Base-by-base conservation (phyloP, 2,797 vertebrate genomes). In the Siniperca scherzeri region DNA sequence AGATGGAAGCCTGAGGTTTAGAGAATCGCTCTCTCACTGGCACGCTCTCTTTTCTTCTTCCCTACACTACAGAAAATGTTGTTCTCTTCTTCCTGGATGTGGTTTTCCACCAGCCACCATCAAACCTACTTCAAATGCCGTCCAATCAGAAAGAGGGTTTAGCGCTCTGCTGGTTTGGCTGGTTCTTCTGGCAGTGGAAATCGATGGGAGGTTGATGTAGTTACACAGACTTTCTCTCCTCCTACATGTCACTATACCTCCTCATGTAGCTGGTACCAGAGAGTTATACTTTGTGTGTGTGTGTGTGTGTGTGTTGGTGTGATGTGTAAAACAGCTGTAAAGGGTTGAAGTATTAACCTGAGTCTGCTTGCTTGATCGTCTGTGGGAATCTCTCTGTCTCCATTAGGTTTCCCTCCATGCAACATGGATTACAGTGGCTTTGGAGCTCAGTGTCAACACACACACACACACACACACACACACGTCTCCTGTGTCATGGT, bases 1-100 rank as follows among this genome's bases (percentile, higher is more conserved):
- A 80, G 77, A 86, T 70, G 61, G 40, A 80, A 11, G 73, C 70
- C 65, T 56, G 59, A 57, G 65, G n/a, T 61, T 61, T 53, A 44
- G n/a, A 55, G 52, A 71, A 65, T 60, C 3, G 16, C 57, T 59
- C 53, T 8, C 10, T 71, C 25, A 27, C 25, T 44, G 22, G 44
- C 71, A 74, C 19, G 6, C 22, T 27, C 36, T 25, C 14, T 6
- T 21, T 50, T 21, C 30, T 22, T 22, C 19, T 25, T 10, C 4
- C 30, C 19, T 64, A 22, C 62, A 21, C 56, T 25, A 14, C 52
- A 70, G 36, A 44, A 46, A 52, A 50, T 40, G 48, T 67, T 44
- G 27, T 19, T 61, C 27, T n/a, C 38, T 55, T 56, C 38, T 52
- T 27, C 9, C 48, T 22, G 8, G 14, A 46, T 25, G 62, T 57